Percentiles rank a stretch among this genome's conserved stretches.
Evolutionary conservation across 2,888 invertebrate genomes (phyloP).

Genomic region (Hyppa rectilinea): DNA sequence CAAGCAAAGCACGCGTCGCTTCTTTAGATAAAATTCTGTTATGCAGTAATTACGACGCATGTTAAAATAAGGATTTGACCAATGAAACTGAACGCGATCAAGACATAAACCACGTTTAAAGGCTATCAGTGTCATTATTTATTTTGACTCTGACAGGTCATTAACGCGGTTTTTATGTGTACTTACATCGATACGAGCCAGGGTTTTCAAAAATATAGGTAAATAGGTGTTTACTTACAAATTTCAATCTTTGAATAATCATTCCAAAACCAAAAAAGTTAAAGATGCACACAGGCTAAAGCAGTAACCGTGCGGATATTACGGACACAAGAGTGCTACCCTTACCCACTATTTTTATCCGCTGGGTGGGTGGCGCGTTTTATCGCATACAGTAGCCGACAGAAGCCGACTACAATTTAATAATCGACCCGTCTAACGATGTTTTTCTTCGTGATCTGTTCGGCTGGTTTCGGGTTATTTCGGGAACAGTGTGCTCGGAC

Average conservation of each 20-base stretch:
- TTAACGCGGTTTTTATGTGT: too few species aligned
- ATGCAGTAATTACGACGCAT: too few species aligned
- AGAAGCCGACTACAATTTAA: slow-evolving; percentile 88
- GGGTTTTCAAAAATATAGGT: not conserved
- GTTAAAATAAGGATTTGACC: too few species aligned
- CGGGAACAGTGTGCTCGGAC: slow-evolving; percentile 80
- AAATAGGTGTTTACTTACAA: not conserved
- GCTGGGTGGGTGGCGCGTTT: slow-evolving; percentile 87
- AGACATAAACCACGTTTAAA: too few species aligned
- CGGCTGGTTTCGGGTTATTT: slow-evolving; percentile 79
- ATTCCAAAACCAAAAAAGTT: slow-evolving; percentile 46
- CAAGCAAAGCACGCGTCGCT: too few species aligned
- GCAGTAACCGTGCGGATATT: slow-evolving; percentile 70
- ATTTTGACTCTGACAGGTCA: too few species aligned
- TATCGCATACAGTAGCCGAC: slow-evolving; percentile 81
- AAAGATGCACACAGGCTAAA: slow-evolving; percentile 50
- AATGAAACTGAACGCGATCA: too few species aligned
- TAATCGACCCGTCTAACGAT: slow-evolving; percentile 85
- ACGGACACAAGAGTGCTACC: slow-evolving; percentile 69
- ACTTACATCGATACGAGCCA: not conserved
- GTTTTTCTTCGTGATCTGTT: slow-evolving; percentile 87
- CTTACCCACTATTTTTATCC: slow-evolving; percentile 80
- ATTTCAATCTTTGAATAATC: slow-evolving; percentile 6
- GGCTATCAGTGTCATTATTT: too few species aligned
- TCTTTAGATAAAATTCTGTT: too few species aligned